Conservation (phyloP, 2,113 vertebrate genomes). For the Meles meles region DNA sequence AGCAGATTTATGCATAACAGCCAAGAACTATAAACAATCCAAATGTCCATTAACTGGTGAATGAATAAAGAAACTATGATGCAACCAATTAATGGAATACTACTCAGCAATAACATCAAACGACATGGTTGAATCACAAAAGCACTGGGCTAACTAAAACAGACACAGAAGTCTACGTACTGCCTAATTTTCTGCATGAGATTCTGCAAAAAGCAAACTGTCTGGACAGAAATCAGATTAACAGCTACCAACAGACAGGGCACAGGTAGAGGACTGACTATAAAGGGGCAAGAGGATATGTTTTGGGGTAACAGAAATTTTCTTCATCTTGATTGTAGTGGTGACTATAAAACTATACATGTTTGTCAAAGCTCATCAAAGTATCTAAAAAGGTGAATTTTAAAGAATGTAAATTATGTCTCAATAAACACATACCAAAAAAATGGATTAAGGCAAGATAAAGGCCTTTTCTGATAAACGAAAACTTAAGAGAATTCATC, state of each 20-base stretch:
- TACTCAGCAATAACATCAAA: neutral
- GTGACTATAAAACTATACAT: neutral
- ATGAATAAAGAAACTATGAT: neutral
- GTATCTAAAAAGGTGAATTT: neutral
- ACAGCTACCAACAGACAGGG: neutral
- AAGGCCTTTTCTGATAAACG: neutral
- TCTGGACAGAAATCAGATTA: neutral
- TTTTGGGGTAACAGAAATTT: neutral
- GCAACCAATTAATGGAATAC: neutral
- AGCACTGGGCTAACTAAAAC: neutral
- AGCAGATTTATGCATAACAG: neutral
- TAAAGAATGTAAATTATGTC: neutral
- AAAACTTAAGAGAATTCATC: neutral
- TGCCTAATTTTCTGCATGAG: neutral
- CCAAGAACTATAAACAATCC: neutral
- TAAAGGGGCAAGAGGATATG: neutral
- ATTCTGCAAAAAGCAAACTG: neutral
- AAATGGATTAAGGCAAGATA: neutral
- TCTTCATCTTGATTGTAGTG: neutral
- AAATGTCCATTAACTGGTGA: neutral
- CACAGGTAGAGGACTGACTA: neutral
- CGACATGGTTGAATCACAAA: neutral
- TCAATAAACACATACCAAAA: neutral
- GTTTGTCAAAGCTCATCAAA: neutral
- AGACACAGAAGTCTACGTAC: neutral